phyloP scores from a whole-genome alignment of 2,797 vertebrate genomes.

The Sciaenops ocellatus region DNA sequence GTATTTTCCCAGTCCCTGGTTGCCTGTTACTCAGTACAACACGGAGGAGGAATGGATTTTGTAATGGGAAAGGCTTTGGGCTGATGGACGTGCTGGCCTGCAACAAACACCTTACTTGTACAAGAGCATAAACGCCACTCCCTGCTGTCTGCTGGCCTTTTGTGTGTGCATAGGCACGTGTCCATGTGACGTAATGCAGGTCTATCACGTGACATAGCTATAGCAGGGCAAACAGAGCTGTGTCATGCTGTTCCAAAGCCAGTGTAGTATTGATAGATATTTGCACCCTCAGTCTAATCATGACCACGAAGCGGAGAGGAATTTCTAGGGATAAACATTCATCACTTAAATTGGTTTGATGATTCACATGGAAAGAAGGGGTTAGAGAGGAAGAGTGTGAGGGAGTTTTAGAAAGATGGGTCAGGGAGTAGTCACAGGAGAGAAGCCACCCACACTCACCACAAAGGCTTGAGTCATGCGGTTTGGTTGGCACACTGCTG shows the following conservation, averaged over 20 bases:
- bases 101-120: conserved; percentile 47
- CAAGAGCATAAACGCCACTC: conserved; percentile 63
- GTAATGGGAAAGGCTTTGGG: conserved; percentile 30
- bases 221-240: conserved; percentile 46
- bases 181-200: conserved; percentile 61
- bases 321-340: conserved; percentile 52
- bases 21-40: conserved; percentile 48
- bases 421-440: conserved; percentile 77
- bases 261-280: conserved; percentile 60
- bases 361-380: conserved; percentile 67
- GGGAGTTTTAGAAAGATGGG: conserved; percentile 68
- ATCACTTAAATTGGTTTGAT: conserved; percentile 39
- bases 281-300: conserved; percentile 42
- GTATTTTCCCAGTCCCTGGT: conserved; percentile 49
- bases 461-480: conserved; percentile 79
- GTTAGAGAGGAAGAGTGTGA: conserved; percentile 44
- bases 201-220: conserved; percentile 51
- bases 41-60: conserved; percentile 19
- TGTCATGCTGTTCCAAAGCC: conserved; percentile 46
- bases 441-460: conserved; percentile 79
- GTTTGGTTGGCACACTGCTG: conserved; percentile 66
- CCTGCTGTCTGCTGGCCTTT: conserved; percentile 56
- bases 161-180: conserved; percentile 62
- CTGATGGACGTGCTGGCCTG: conserved; percentile 34
- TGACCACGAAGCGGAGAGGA: conserved; percentile 33